phyloP scores from a whole-genome alignment of 2,888 invertebrate genomes.

The Hyalella azteca region DNA sequence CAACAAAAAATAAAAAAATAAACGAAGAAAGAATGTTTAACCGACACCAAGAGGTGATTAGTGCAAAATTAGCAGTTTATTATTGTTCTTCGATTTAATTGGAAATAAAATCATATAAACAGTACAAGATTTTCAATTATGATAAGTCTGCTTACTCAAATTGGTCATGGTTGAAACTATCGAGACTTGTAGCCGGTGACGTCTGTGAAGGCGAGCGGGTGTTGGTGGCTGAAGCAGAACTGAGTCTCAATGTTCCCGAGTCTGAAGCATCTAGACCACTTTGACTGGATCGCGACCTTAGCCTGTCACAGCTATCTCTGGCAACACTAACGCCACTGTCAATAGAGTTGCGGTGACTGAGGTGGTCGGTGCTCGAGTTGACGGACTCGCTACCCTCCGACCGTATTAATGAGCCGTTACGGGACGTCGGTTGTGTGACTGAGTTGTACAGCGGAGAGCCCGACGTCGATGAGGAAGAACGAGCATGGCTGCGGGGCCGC shows the following conservation, averaged over 20 bases:
- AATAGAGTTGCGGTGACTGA: not conserved
- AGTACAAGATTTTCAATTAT: no score
- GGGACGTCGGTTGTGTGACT: not conserved
- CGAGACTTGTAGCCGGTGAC: conserved; percentile 79
- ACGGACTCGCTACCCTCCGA: no score
- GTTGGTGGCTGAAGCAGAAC: conserved; percentile 12
- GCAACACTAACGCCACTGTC: not conserved
- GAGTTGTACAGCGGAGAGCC: not conserved
- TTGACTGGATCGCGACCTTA: not conserved
- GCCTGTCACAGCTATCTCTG: not conserved
- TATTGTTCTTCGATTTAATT: no score
- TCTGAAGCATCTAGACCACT: not conserved
- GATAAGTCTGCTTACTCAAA: not conserved
- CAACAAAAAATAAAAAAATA: no score
- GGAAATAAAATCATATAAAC: no score
- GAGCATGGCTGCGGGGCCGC: not conserved
- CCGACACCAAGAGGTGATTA: no score
- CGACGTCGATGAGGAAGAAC: not conserved
- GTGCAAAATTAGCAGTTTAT: no score
- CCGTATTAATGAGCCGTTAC: not conserved
- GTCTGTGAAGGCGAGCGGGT: conserved; percentile 40
- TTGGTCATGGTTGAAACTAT: conserved; percentile 71
- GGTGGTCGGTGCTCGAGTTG: not conserved
- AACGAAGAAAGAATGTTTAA: no score
- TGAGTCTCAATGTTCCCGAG: not conserved